Percentiles rank a stretch among this genome's conserved stretches.
Conservation (phyloP, 2,888 invertebrate species). For the Drosophila peninsularis region DNA sequence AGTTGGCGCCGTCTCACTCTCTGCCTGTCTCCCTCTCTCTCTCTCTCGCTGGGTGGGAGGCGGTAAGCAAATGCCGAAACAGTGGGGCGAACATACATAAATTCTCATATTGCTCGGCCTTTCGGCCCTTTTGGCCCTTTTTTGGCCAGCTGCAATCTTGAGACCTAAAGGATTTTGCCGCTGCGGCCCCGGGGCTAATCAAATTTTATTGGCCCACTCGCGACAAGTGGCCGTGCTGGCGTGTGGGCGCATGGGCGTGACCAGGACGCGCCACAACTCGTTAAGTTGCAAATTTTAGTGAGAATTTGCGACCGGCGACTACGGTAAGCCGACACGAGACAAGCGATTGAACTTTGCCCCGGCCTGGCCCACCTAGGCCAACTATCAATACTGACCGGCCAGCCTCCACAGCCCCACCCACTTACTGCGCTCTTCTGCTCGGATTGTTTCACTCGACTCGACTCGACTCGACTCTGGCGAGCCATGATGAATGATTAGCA, state of each 20-base stretch:
- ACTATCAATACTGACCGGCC: constrained; percentile 22
- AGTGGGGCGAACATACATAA: constrained; percentile 49
- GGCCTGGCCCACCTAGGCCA: constrained; percentile 6
- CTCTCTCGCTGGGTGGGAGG: neutral
- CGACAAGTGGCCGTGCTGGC: constrained; percentile 36
- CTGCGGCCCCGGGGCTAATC: constrained; percentile 55
- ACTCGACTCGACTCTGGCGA: constrained; percentile 39
- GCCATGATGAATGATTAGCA: constrained; percentile 69
- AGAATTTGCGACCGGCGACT: constrained; percentile 10
- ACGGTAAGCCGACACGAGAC: constrained; percentile 52
- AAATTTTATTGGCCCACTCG: constrained; percentile 69
- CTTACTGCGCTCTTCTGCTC: neutral
- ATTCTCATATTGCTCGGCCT: constrained; percentile 58
- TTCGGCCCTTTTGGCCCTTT: constrained; percentile 8
- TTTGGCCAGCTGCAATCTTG: constrained; percentile 27
- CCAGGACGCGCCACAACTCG: constrained; percentile 8
- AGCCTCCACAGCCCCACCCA: neutral
- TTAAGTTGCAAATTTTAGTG: constrained; percentile 31
- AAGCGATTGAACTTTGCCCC: constrained; percentile 63
- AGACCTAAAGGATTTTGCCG: constrained; percentile 44
- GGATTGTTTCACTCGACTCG: constrained; percentile 50
- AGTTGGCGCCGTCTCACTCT: constrained; percentile 21
- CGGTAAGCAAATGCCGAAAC: constrained; percentile 31
- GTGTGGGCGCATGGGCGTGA: too few relatives aligned
- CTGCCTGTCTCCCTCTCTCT: neutral